phyloP scores from a whole-genome alignment of 2,113 vertebrate genomes.

The Dasyurus viverrinus region DNA sequence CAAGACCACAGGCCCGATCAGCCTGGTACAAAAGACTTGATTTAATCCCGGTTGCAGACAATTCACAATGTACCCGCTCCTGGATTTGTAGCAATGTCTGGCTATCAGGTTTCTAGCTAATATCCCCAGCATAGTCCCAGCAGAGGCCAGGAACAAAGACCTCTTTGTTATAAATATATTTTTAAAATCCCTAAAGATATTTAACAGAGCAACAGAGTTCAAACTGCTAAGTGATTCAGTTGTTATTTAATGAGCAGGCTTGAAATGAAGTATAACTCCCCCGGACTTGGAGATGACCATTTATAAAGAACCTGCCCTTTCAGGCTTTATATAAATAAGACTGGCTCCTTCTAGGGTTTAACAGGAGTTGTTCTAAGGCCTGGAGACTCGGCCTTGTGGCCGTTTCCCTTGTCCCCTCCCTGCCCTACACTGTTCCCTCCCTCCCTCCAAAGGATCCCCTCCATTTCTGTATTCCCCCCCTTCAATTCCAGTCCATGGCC shows the following conservation, averaged over 20 bases:
- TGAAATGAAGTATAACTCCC: constrained; percentile 68
- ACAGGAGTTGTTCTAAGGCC: constrained; percentile 62
- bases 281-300: constrained; percentile 64
- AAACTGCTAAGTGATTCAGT: constrained; percentile 78
- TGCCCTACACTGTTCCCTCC: neutral
- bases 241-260: constrained; percentile 77
- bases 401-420: accelerated
- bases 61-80: constrained; percentile 59
- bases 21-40: constrained; percentile 72
- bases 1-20: constrained; percentile 44
- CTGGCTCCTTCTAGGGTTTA: constrained; percentile 67
- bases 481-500: neutral
- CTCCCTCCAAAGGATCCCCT: too few species aligned
- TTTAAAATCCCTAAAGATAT: constrained; percentile 79
- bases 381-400: neutral
- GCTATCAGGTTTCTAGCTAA: constrained; percentile 81
- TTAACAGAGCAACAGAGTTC: constrained; percentile 74
- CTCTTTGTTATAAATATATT: constrained; percentile 79
- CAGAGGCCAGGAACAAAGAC: constrained; percentile 77
- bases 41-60: constrained; percentile 75
- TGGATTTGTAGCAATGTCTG: constrained; percentile 67
- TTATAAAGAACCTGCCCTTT: constrained; percentile 55
- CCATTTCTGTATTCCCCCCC: too few species aligned
- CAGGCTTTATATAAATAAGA: constrained; percentile 62
- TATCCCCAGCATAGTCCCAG: constrained; percentile 76